phyloP scores from a whole-genome alignment of 2,888 invertebrate species.

The Rapana venosa region DNA sequence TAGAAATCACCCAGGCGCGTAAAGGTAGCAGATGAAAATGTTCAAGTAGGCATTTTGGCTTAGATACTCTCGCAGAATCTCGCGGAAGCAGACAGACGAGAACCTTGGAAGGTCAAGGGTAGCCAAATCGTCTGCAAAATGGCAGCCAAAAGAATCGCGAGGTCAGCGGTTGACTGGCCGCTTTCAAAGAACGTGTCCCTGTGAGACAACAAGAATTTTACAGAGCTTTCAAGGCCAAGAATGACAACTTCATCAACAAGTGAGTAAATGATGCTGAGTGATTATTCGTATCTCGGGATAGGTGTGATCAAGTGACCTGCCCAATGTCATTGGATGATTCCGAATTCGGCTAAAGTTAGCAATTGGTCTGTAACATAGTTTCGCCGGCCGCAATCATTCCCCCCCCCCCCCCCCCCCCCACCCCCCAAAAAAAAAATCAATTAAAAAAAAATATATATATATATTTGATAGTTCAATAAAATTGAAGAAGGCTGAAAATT shows the following conservation, averaged over 20 bases:
- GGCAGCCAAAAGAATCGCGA: slow-evolving; percentile 86
- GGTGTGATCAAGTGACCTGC: not conserved
- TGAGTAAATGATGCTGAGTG: slow-evolving; percentile 75
- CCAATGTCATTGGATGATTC: not conserved
- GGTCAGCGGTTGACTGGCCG: slow-evolving; percentile 91
- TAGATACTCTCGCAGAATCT: slow-evolving; percentile 37
- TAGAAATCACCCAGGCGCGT: not conserved
- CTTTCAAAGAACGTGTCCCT: slow-evolving; percentile 89
- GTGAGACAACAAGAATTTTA: slow-evolving; percentile 85
- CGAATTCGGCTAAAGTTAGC: too few relatives aligned
- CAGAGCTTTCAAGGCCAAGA: slow-evolving; percentile 88
- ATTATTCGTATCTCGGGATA: not conserved
- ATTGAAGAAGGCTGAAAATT: too few relatives aligned
- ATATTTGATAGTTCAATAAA: too few relatives aligned
- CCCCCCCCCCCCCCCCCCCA: too few relatives aligned
- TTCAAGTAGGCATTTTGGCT: slow-evolving; percentile 42
- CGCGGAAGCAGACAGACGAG: slow-evolving; percentile 33
- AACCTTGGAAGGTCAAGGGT: not conserved
- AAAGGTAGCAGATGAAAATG: slow-evolving; percentile 26
- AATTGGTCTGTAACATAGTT: too few relatives aligned
- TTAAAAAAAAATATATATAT: too few relatives aligned
- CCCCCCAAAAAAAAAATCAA: too few relatives aligned
- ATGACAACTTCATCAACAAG: slow-evolving; percentile 90
- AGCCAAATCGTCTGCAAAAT: slow-evolving; percentile 14
- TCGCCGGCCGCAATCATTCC: too few relatives aligned